Conservation (phyloP, 2,888 invertebrate species). For the Malthinus flaveolus region DNA sequence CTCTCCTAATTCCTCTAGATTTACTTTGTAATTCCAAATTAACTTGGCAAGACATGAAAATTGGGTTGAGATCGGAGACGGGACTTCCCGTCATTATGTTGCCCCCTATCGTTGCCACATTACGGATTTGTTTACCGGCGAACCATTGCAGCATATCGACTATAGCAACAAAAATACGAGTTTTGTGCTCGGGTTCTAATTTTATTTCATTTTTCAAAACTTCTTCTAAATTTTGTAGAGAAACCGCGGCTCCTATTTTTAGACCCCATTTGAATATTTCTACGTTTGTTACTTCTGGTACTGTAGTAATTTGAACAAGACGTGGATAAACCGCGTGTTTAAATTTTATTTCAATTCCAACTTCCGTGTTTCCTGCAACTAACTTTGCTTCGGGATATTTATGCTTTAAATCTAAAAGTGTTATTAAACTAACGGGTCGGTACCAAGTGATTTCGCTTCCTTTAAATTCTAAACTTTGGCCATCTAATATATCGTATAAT, state of each 20-base stretch:
- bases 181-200: constrained; percentile 57
- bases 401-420: constrained; percentile 70
- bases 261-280: constrained; percentile 61
- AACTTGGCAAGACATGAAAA: constrained; percentile 79
- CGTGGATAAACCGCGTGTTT: constrained; percentile 80
- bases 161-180: constrained; percentile 68
- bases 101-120: constrained; percentile 89
- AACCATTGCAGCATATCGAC: constrained; percentile 91
- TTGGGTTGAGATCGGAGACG: constrained; percentile 93
- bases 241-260: constrained; percentile 77
- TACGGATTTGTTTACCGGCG: constrained; percentile 93
- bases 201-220: constrained; percentile 62
- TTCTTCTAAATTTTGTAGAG: constrained; percentile 74
- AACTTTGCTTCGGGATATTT: constrained; percentile 72
- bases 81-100: constrained; percentile 93
- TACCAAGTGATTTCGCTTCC: constrained; percentile 74
- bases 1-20: constrained; percentile 58
- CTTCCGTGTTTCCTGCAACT: constrained; percentile 87
- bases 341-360: constrained; percentile 92
- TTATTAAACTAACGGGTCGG: constrained; percentile 67
- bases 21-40: constrained; percentile 66
- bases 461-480: constrained; percentile 63
- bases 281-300: constrained; percentile 70
- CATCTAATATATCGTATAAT: constrained; percentile 61
- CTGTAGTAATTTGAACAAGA: constrained; percentile 71